Conservation (phyloP, 2,113 vertebrate genomes). For the Pangasianodon hypophthalmus region DNA sequence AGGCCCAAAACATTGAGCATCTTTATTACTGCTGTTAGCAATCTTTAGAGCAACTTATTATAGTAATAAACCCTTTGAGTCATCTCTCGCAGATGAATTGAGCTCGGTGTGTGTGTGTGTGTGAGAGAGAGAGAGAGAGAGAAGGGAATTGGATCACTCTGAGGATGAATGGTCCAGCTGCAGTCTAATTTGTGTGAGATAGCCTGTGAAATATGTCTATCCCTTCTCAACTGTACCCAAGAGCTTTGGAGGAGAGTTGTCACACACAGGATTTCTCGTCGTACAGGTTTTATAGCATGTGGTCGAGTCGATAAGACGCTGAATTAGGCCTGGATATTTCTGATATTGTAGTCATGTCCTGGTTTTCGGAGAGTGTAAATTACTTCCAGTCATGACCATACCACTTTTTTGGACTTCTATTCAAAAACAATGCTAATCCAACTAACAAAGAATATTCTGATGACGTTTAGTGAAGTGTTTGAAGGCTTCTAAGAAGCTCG, state of each 20-base stretch:
- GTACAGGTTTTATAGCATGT: background rate
- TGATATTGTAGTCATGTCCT: background rate
- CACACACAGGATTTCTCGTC: background rate
- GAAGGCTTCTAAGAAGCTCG: background rate
- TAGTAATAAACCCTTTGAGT: slow-evolving; percentile 47
- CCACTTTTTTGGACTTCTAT: too few species aligned
- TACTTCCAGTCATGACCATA: background rate
- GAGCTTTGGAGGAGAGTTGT: slow-evolving; percentile 3
- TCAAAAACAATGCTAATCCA: background rate
- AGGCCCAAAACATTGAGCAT: background rate
- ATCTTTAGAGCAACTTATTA: slow-evolving; percentile 43
- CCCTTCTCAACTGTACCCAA: slow-evolving; percentile 1
- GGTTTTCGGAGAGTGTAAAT: background rate
- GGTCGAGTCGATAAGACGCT: background rate
- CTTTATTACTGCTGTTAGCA: slow-evolving; percentile 42
- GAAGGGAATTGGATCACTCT: slow-evolving; percentile 45
- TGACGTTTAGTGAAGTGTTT: background rate
- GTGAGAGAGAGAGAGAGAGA: slow-evolving; percentile 1
- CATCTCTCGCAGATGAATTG: slow-evolving; percentile 46
- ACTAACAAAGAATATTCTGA: background rate
- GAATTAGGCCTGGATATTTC: background rate
- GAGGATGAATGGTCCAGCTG: slow-evolving; percentile 49
- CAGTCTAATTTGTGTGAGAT: slow-evolving; percentile 47
- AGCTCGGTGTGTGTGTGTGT: background rate
- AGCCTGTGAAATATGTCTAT: slow-evolving; percentile 43